A percentile compares a stretch with the other conserved stretches of the same genome.
Conservation (phyloP, 2,113 vertebrate species). For the Cygnus buccinator region DNA sequence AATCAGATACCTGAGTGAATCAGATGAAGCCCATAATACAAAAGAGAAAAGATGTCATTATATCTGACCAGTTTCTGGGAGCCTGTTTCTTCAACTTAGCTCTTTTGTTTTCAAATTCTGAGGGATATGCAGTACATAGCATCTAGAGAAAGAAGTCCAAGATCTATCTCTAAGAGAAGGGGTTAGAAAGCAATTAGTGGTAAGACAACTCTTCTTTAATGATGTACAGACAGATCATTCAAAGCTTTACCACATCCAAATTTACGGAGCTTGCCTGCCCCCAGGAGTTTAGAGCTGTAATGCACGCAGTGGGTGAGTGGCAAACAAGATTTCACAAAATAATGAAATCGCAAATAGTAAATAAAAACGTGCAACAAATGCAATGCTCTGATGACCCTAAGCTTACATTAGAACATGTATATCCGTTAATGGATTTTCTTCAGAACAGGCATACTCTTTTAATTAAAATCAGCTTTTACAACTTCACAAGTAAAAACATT, state of each 20-base stretch:
- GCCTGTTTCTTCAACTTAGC: neutral
- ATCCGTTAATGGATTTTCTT: neutral
- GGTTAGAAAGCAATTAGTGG: neutral
- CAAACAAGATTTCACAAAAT: neutral
- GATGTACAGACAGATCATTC: neutral
- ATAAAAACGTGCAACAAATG: neutral
- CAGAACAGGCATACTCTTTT: neutral
- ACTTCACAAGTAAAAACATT: neutral
- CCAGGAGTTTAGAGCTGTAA: neutral
- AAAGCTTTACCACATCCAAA: neutral
- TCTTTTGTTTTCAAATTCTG: neutral
- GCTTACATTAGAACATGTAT: neutral
- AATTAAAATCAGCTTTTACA: neutral
- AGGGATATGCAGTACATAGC: fast-evolving
- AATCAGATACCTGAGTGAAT: neutral
- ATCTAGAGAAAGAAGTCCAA: neutral
- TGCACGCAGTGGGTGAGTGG: neutral
- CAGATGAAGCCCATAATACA: neutral
- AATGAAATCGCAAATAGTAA: neutral
- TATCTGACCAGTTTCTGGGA: neutral
- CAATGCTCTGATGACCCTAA: neutral
- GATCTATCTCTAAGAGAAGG: neutral
- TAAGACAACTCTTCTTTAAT: neutral
- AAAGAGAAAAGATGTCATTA: neutral
- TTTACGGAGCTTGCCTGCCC: neutral